phyloP scores from a whole-genome alignment of 1,140 invertebrate species.

The Heliconius congener region DNA sequence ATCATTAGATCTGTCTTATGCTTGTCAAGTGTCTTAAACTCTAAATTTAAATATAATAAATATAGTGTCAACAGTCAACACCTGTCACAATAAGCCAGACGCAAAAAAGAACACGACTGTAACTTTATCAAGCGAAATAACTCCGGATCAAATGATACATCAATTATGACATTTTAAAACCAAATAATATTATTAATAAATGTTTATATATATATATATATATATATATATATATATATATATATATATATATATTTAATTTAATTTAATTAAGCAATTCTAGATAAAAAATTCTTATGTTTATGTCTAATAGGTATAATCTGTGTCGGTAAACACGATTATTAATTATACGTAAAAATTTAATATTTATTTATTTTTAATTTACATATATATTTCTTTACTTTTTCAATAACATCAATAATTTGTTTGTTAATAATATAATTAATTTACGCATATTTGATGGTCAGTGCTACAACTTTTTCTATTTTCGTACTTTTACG shows the following conservation, averaged over 20 bases:
- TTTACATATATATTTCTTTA: no score
- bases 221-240: no score
- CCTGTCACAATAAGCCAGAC: not conserved
- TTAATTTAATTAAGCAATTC: no score
- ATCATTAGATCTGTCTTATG: not conserved
- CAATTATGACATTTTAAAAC: not conserved
- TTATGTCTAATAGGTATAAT: not conserved
- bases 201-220: no score
- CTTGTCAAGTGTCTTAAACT: not conserved
- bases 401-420: not conserved
- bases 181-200: no score
- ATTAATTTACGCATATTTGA: not conserved
- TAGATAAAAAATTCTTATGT: no score
- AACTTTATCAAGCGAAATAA: conserved; percentile 5
- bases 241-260: no score
- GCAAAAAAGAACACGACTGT: not conserved
- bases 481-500: not conserved
- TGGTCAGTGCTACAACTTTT: not conserved
- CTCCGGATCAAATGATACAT: not conserved
- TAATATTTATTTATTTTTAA: no score
- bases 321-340: not conserved
- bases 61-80: not conserved
- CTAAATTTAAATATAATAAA: not conserved
- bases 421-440: not conserved
- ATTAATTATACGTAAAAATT: not conserved